These are phyloP conservation scores for Semaprochilodus insignis DNA, from an alignment of 2,797 vertebrate genomes.

Conservation along the genomic window DNA sequence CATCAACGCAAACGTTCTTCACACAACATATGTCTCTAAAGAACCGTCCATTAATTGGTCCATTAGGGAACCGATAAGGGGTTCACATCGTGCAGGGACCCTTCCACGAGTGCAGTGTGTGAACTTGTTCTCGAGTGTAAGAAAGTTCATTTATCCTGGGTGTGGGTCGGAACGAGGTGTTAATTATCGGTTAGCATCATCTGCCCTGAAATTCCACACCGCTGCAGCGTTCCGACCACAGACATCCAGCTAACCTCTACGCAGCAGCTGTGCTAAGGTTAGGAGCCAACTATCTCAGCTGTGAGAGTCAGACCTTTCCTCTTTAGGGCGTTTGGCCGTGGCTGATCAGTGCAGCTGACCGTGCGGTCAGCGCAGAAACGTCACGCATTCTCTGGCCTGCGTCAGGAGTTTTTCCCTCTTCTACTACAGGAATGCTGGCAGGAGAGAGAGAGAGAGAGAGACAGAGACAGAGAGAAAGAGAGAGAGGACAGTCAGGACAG, in stretches of 20 bases:
- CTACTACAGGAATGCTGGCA: conserved; percentile 46
- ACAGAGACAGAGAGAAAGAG: conserved; percentile 24
- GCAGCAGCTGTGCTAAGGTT: background rate
- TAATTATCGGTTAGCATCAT: background rate
- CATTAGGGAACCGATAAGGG: no score
- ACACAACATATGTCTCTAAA: no score
- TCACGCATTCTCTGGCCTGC: conserved; percentile 47
- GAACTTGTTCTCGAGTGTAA: no score
- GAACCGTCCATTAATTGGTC: no score
- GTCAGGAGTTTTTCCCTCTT: conserved; percentile 54
- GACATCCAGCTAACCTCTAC: background rate
- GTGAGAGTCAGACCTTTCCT: conserved; percentile 1
- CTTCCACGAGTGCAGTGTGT: no score
- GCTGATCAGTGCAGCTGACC: conserved; percentile 45
- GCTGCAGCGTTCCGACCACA: background rate
- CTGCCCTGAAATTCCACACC: background rate
- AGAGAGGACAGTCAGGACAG: conserved; percentile 10
- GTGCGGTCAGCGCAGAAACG: conserved; percentile 26
- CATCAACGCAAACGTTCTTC: no score
- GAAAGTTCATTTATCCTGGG: no score
- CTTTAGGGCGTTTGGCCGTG: conserved; percentile 25
- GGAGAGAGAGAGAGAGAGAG: conserved; percentile 38
- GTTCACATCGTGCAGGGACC: no score
- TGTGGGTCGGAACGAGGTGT: no score
- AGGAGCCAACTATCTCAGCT: background rate